These are phyloP conservation scores for Protodeltote pygarga DNA, from an alignment of 2,888 invertebrate genomes.

Conservation along the genomic window DNA sequence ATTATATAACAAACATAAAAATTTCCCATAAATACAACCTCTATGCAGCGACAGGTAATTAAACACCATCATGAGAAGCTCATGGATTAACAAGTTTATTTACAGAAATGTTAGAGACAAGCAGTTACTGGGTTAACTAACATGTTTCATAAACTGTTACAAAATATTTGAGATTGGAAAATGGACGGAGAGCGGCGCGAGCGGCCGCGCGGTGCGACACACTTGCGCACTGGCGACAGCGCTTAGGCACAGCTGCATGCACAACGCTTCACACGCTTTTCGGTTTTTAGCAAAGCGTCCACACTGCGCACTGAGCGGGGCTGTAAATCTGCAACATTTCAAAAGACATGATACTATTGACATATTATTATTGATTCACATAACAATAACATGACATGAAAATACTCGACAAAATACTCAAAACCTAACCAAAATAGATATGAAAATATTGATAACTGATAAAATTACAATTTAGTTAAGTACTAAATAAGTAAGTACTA, in stretches of 20 bases:
- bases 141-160: slow-evolving; percentile 43
- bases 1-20: slow-evolving; percentile 68
- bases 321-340: slow-evolving; percentile 90
- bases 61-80: slow-evolving; percentile 65
- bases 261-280: slow-evolving; percentile 91
- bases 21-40: slow-evolving; percentile 64
- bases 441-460: too few relatives aligned
- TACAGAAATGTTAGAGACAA: slow-evolving; percentile 65
- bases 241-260: slow-evolving; percentile 90
- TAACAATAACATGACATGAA: too few relatives aligned
- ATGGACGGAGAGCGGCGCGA: slow-evolving; percentile 61
- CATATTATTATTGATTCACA: too few relatives aligned
- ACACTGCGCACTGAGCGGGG: slow-evolving; percentile 90
- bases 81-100: slow-evolving; percentile 73
- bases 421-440: too few relatives aligned
- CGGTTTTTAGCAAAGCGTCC: slow-evolving; percentile 82
- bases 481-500: too few relatives aligned
- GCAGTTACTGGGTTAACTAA: slow-evolving; percentile 48
- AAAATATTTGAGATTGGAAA: slow-evolving; percentile 52
- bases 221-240: slow-evolving; percentile 18
- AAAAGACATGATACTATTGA: slow-evolving; percentile 20
- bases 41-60: slow-evolving; percentile 57
- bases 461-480: too few relatives aligned
- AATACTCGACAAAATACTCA: too few relatives aligned
- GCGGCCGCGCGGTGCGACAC: slow-evolving; percentile 23